These are phyloP conservation scores for Maniola jurtina DNA, from an alignment of 1,140 invertebrate genomes.

Conservation along the genomic window DNA sequence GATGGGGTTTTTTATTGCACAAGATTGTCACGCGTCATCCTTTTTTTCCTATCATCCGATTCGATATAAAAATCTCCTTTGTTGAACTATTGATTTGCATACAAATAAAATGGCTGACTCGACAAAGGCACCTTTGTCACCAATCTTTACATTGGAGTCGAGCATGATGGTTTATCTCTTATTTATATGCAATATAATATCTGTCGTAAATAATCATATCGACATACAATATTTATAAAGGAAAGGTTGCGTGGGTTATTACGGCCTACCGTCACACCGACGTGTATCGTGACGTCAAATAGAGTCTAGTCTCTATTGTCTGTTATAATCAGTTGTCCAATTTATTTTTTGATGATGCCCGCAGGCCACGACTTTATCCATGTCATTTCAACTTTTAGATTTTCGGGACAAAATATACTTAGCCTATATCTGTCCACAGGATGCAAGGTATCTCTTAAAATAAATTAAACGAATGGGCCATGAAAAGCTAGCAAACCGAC, in stretches of 20 bases:
- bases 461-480: too few species aligned
- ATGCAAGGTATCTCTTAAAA: too few species aligned
- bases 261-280: constrained; percentile 37
- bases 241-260: constrained; percentile 62
- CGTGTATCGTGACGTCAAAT: constrained; percentile 4
- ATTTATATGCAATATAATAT: constrained; percentile 75
- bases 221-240: constrained; percentile 76
- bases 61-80: constrained; percentile 44
- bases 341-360: too few species aligned
- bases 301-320: background rate
- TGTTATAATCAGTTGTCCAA: background rate
- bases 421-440: too few species aligned
- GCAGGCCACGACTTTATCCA: too few species aligned
- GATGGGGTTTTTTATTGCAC: background rate
- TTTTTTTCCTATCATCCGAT: constrained; percentile 37
- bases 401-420: too few species aligned
- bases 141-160: constrained; percentile 59
- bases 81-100: constrained; percentile 64
- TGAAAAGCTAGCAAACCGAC: too few species aligned
- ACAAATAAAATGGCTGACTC: constrained; percentile 74
- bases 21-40: constrained; percentile 4
- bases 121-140: constrained; percentile 69
- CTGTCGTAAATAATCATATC: constrained; percentile 66
- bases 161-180: constrained; percentile 69
- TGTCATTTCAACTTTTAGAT: too few species aligned